Evolutionary conservation across 1,140 invertebrate genomes (phyloP), one percentile per base, ranked within the genome.

Genomic region (Pygmarrhopalites habei): DNA sequence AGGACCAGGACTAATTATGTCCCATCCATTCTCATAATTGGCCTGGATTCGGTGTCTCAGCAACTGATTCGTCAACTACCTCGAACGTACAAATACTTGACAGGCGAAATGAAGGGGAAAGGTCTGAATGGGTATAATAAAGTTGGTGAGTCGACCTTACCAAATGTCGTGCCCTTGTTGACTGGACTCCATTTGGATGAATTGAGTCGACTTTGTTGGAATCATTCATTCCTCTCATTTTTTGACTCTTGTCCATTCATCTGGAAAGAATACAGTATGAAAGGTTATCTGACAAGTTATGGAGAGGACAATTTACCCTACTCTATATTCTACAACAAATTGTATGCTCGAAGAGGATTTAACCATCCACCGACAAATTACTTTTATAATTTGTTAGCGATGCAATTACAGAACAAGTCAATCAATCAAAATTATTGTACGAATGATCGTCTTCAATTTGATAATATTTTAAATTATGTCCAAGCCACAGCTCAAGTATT

Each of bases 231-330:
- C 15, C 35, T 67, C 10, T 28, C 53, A 17, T 73, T 75, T 10
- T 87, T 84, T 65, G 86, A 88, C 70, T 68, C 79, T 44, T 92
- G 89, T 72, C 82, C 85, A 1, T 85, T 90, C 65, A 78, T 92
- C 14, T 93, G 90, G 90, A 83, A 87, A 56, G 79, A 82, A 61
- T 92, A 82, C 71, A 81, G 82, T 62, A 74, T 84, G 23, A 21
- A 80, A 10, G 86, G 86, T 2, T 92, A 86, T 72, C 80, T 83
- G 1, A 93, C 91, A 0, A 83, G 84, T 1, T 86, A 86, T 57
- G 85, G 80, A 0, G 90, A 95, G 79, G 90, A 95, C 67, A 62
- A 67, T 72, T 73, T 53, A 67, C 72, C 4, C 72, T 71, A 21
- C 77, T 77, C 60, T 74, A 76, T 66, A 75, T 73, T 64, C 70